Evolutionary conservation across 2,888 invertebrate genomes (phyloP), one percentile per base, ranked within the genome.

Genomic region (Andrena bucephala): DNA sequence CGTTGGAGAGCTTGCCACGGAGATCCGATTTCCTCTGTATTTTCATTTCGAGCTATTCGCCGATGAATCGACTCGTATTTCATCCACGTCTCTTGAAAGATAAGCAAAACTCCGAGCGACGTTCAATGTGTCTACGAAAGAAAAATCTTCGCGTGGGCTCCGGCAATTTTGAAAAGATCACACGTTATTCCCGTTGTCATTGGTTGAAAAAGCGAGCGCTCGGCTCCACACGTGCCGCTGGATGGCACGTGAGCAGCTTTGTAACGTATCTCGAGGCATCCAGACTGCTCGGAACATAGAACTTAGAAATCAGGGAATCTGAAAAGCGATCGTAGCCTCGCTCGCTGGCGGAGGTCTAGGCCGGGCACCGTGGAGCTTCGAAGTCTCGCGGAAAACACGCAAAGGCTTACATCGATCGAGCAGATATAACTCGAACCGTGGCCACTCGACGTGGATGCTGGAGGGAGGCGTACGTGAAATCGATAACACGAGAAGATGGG

Each of bases 401-500:
- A 27, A 33, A n/a, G 27, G 52, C 13, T 59, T 2, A 0, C 33
- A 27, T 27, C 27, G 29, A 63, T 31, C 33, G 48, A 52, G 50
- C 57, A 63, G 60, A 67, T 70, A 75, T 36, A 81, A 78, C 62
- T 65, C 57, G 67, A 69, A 42, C 62, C 57, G 42, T 59, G 31
- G 24, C 10, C 73, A 16, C 27, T 75, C 42, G 48, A 42, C 59
- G 54, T 31, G 48, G 59, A 70, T 42, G 36, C 50, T 16, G 60
- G 33, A 24, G 42, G 52, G 33, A 29, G 74, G 66, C 16, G 42
- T 16, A 59, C 77, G 79, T 72, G 33, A 59, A 80, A 81, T 81
- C 81, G 81, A 81, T 81, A 81, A 79, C 67, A 29, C 42, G 62
- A 29, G 27, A 69, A 70, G 82, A 82, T 59, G 57, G 85, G 66